Percentiles rank a stretch among this genome's conserved stretches.
phyloP scores from a whole-genome alignment of 2,797 vertebrate species.

The Tiaroga cobitis region DNA sequence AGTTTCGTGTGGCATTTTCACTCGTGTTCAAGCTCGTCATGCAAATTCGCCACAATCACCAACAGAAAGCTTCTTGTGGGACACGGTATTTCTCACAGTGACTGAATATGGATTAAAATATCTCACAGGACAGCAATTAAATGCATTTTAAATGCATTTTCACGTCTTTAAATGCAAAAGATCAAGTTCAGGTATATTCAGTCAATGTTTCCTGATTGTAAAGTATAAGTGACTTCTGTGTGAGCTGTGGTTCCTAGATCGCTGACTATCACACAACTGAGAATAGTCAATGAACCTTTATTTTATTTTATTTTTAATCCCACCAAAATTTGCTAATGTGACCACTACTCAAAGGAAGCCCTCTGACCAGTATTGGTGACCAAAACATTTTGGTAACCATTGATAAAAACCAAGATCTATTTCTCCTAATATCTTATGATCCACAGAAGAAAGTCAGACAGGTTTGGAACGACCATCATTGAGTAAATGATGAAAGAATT shows the following conservation, averaged over 20 bases:
- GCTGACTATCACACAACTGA: background rate
- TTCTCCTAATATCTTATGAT: background rate
- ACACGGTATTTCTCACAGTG: background rate
- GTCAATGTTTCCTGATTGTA: slow-evolving; percentile 19
- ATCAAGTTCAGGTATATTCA: background rate
- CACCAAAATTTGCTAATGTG: background rate
- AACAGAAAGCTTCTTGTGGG: background rate
- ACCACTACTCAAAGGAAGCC: background rate
- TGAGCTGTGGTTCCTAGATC: background rate
- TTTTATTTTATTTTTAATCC: background rate
- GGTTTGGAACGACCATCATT: background rate
- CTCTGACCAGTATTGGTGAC: background rate
- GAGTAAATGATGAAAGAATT: background rate
- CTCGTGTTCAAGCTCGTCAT: background rate
- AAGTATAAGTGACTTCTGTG: background rate
- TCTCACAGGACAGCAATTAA: background rate
- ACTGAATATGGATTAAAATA: background rate
- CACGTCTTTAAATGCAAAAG: background rate
- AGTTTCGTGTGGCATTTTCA: background rate
- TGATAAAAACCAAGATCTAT: background rate
- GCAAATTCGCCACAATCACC: background rate
- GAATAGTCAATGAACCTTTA: background rate
- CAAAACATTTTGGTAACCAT: background rate
- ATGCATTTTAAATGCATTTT: background rate
- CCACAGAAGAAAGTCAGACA: background rate